A percentile compares a stretch with the other conserved stretches of the same genome.
phyloP scores from a whole-genome alignment of 2,113 vertebrate species.

The Anthoscopus minutus region DNA sequence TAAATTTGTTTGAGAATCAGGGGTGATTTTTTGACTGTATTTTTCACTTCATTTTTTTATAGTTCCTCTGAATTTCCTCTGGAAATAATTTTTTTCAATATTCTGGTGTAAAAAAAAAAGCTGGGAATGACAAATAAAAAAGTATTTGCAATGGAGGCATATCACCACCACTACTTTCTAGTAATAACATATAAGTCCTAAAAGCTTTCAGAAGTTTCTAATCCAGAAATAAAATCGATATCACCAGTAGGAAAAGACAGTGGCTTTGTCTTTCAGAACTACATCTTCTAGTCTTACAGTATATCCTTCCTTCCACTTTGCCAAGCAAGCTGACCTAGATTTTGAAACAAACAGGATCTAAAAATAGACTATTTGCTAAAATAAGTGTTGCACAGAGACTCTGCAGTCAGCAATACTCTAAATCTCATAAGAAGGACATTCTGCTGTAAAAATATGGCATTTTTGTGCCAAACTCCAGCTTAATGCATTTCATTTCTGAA shows the following conservation, averaged over 20 bases:
- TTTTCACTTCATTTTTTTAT: neutral
- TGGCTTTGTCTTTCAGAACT: neutral
- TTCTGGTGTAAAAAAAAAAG: neutral
- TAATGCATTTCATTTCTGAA: neutral
- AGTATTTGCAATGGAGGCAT: neutral
- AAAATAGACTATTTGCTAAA: slow-evolving; percentile 44
- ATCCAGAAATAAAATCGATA: neutral
- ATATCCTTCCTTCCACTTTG: neutral
- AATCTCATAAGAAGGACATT: neutral
- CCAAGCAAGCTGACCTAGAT: slow-evolving; percentile 52
- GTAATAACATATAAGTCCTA: neutral
- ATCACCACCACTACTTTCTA: neutral
- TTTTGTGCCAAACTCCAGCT: neutral
- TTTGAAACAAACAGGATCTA: slow-evolving; percentile 42
- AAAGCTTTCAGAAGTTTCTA: neutral
- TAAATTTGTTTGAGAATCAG: neutral
- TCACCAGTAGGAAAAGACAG: neutral
- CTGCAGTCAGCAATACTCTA: neutral
- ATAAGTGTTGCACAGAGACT: slow-evolving; percentile 3
- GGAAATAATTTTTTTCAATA: neutral
- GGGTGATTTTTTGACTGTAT: neutral
- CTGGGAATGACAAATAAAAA: neutral
- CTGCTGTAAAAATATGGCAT: neutral
- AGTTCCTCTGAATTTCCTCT: neutral
- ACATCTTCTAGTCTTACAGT: neutral